These are phyloP conservation scores for Lasioglossum oenotherae DNA, from an alignment of 2,888 invertebrate genomes.

Conservation along the genomic window DNA sequence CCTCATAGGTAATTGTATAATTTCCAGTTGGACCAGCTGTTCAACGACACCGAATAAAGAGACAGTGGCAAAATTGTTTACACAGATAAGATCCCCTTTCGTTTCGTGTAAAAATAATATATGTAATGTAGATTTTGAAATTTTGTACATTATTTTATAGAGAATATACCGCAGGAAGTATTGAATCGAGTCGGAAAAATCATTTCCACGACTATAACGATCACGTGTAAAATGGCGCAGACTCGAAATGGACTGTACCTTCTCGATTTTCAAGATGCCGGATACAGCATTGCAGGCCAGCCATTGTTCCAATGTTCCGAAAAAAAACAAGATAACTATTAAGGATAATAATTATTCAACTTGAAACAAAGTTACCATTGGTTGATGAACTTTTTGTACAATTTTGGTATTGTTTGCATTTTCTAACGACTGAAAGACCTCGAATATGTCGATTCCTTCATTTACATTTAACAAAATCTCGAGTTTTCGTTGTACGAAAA, in stretches of 20 bases:
- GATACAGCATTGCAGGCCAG: not conserved
- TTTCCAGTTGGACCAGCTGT: not conserved
- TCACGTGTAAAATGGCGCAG: not conserved
- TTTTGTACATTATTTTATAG: conserved; percentile 6
- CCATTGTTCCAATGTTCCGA: not conserved
- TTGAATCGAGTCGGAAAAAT: conserved; percentile 2
- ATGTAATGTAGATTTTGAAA: conserved; percentile 1
- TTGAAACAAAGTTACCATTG: not conserved
- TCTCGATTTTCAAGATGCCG: not conserved
- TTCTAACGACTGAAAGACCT: not conserved
- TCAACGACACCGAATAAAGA: not conserved
- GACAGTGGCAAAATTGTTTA: not conserved
- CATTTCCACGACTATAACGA: not conserved
- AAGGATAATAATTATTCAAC: conserved; percentile 1
- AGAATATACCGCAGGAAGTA: not conserved
- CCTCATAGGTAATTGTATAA: conserved; percentile 28
- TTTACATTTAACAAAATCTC: not conserved
- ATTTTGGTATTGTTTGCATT: not conserved
- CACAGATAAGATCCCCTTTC: not conserved
- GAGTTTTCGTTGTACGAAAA: not conserved
- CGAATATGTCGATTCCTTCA: not conserved
- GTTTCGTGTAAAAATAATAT: not conserved
- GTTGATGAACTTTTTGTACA: too few species aligned
- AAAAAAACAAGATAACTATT: not conserved
- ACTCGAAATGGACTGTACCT: conserved; percentile 1